Percentiles rank a stretch among this genome's conserved stretches.
phyloP scores from a whole-genome alignment of 1,140 invertebrate species.

The Stratiolaelaps scimitus region DNA sequence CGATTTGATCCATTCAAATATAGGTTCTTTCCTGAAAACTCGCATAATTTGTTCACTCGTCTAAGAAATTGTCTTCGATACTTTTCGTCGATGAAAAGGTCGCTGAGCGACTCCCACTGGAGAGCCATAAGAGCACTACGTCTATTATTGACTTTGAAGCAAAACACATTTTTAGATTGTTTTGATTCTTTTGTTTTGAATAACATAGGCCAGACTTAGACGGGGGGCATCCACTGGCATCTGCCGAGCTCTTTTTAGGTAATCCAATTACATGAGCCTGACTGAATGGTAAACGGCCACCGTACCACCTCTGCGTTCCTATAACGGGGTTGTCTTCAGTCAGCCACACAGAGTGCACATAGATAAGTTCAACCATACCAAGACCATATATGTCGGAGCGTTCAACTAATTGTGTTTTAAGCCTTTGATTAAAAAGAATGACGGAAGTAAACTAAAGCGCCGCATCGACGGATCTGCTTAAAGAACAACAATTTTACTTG shows the following conservation, averaged over 20 bases:
- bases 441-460: background rate
- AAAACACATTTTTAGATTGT: no score
- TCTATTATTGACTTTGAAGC: no score
- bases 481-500: no score
- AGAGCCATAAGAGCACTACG: no score
- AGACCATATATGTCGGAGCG: background rate
- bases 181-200: no score
- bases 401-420: background rate
- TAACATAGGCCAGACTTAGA: background rate
- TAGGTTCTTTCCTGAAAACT: no score
- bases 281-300: background rate
- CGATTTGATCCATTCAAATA: no score
- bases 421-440: background rate
- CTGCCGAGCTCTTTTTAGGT: background rate
- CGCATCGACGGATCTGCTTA: no score
- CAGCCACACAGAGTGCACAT: background rate
- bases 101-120: no score
- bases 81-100: no score
- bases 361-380: slow-evolving; percentile 1
- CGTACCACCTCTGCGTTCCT: background rate
- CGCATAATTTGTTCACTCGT: no score
- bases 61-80: no score
- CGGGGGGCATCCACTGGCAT: background rate
- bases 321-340: background rate
- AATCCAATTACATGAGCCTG: background rate